Base-by-base conservation (phyloP, 2,888 invertebrate genomes). In the Silvanus unidentatus region DNA sequence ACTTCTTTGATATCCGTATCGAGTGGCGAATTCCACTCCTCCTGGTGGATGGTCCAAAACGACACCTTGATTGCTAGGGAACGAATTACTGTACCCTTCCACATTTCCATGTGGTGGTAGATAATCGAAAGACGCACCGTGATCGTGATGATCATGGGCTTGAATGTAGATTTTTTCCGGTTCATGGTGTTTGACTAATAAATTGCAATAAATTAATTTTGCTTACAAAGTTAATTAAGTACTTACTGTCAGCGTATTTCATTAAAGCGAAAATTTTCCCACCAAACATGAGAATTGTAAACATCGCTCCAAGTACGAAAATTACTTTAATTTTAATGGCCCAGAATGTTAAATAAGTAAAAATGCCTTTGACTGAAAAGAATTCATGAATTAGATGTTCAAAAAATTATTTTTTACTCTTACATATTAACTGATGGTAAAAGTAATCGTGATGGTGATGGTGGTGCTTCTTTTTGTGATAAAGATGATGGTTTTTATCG, bases 311-410 rank as follows among this genome's bases (percentile, higher is more conserved):
- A 32, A 69, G 48, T 9, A 68, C 55, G 32, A 69, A 58, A 6
- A 66, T 58, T 22, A 66, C 51, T 58, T 70, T 70, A 10, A 66
- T 50, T 57, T 70, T 70, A 6, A 70, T 52, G 1, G 63, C 65
- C 22, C 69, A 48, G 49, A 69, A 70, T n/a, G 62, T 57, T 42
- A 68, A 52, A 43, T 65, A 69, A 34, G 60, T 55, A 12, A 65
- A 49, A 40, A 59, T 45, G 13, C 59, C 59, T 29, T 64, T 60
- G 55, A 62, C 68, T 67, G 40, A 42, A 62, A 65, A 35, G 16
- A 42, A 40, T 32, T 16, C 35, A 22, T 39, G n/a, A n/a, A 39
- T 30, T 13, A 30, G 22, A 35, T 9, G 16, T 13, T 14, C 13
- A 22, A 29, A 14, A 15, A 42, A 28, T 16, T 9, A 15, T 37